Conservation (phyloP, 1,140 invertebrate species). For the Choristoneura fumiferana region DNA sequence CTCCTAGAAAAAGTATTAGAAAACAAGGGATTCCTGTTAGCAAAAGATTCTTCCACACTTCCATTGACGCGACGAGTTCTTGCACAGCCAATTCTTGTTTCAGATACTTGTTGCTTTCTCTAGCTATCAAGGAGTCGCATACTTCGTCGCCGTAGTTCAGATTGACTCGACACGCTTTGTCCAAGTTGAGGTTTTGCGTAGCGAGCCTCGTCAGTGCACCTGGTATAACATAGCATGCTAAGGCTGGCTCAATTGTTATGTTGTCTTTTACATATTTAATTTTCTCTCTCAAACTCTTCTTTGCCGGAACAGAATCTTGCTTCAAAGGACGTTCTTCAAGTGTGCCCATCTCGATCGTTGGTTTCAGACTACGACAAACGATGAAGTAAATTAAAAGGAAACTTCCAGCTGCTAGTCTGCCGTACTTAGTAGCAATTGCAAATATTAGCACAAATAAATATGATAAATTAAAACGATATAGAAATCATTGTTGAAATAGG, state of each 20-base stretch:
- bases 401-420: neutral
- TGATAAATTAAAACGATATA: neutral
- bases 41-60: slow-evolving; percentile 61
- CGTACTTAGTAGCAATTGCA: neutral
- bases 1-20: slow-evolving; percentile 80
- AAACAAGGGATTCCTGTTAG: slow-evolving; percentile 75
- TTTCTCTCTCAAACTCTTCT: slow-evolving; percentile 74
- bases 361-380: too few species aligned
- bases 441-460: neutral
- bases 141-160: slow-evolving; percentile 81
- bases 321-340: slow-evolving; percentile 53
- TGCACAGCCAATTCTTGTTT: slow-evolving; percentile 56
- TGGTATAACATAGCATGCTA: slow-evolving; percentile 65
- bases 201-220: slow-evolving; percentile 64
- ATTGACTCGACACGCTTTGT: slow-evolving; percentile 88
- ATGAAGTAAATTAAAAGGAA: neutral
- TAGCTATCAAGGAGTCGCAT: slow-evolving; percentile 81
- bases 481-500: neutral
- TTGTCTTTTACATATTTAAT: slow-evolving; percentile 20
- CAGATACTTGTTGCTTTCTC: slow-evolving; percentile 57
- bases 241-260: slow-evolving; percentile 77
- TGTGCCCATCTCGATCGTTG: slow-evolving; percentile 29
- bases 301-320: slow-evolving; percentile 36
- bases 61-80: slow-evolving; percentile 59
- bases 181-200: slow-evolving; percentile 86